Percentiles rank a stretch among this genome's conserved stretches.
Conservation (phyloP, 2,113 vertebrate species). For the Dipodomys merriami region DNA sequence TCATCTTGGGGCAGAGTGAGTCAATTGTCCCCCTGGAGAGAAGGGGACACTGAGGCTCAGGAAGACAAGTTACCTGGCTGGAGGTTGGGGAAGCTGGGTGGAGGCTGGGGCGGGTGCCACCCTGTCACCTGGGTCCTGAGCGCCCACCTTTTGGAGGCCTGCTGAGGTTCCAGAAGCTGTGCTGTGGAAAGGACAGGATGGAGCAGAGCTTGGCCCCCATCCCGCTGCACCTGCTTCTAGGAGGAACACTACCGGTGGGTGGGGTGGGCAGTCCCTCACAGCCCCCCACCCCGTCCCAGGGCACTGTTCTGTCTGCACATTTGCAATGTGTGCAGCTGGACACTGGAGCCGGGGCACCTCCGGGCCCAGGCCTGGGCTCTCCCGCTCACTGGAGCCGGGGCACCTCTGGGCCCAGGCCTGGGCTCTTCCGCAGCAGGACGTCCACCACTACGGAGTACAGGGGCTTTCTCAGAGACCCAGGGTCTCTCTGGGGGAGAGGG, state of each 20-base stretch:
- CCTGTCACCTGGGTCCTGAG: not conserved
- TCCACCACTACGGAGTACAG: too few relatives aligned
- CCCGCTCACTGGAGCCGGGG: too few relatives aligned
- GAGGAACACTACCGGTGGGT: accelerated
- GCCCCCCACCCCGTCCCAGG: too few relatives aligned
- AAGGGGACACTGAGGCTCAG: not conserved
- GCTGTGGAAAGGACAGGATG: not conserved
- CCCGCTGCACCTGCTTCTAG: not conserved
- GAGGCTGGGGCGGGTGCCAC: accelerated
- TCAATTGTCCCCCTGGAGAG: not conserved
- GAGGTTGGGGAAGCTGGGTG: not conserved
- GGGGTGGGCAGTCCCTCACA: not conserved
- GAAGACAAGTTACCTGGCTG: accelerated
- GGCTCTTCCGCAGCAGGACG: too few relatives aligned
- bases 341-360: too few relatives aligned
- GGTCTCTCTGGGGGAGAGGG: not conserved
- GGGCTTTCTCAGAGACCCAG: not conserved
- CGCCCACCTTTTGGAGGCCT: too few relatives aligned
- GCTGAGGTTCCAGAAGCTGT: not conserved
- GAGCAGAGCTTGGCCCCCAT: not conserved
- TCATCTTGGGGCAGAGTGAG: not conserved
- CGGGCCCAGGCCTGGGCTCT: too few relatives aligned
- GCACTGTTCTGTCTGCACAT: not conserved
- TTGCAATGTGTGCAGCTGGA: too few relatives aligned
- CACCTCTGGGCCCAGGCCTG: too few relatives aligned